These are phyloP conservation scores for Paratrypauchen microcephalus DNA, from an alignment of 2,797 vertebrate genomes.

Conservation along the genomic window DNA sequence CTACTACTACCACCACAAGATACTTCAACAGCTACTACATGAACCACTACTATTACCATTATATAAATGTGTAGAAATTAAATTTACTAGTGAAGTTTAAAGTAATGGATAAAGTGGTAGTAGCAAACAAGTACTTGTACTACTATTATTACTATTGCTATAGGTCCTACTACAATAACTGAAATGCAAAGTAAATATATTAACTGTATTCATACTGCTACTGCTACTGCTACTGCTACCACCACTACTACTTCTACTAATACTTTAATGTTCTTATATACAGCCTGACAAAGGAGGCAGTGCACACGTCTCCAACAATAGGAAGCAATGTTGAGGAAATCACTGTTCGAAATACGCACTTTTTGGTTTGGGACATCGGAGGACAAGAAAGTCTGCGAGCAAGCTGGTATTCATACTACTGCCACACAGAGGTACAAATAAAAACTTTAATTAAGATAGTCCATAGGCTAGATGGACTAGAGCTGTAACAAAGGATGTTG, in stretches of 20 bases:
- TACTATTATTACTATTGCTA: not conserved
- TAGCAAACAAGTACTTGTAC: not conserved
- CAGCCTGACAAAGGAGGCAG: constrained; percentile 85
- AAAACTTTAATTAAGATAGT: too few species aligned
- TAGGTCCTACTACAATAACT: too few species aligned
- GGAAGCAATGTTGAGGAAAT: constrained; percentile 89
- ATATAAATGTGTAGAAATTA: too few species aligned
- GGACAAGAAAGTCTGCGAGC: constrained; percentile 84
- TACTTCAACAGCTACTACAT: too few species aligned
- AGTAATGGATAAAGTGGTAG: not conserved
- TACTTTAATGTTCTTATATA: not conserved
- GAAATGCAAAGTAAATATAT: too few species aligned
- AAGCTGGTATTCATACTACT: constrained; percentile 83
- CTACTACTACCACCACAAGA: too few species aligned
- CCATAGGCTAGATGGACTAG: too few species aligned
- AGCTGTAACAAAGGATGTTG: too few species aligned
- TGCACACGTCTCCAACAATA: constrained; percentile 84
- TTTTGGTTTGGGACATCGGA: constrained; percentile 87
- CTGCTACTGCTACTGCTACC: not conserved
- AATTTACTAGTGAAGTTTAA: too few species aligned
- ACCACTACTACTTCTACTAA: not conserved
- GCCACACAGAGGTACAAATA: constrained; percentile 81
- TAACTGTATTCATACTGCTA: not conserved
- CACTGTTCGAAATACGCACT: constrained; percentile 79
- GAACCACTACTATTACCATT: too few species aligned